Base-by-base conservation (phyloP, 92 coral and sea anemone genomes). In the Muricea muricata region DNA sequence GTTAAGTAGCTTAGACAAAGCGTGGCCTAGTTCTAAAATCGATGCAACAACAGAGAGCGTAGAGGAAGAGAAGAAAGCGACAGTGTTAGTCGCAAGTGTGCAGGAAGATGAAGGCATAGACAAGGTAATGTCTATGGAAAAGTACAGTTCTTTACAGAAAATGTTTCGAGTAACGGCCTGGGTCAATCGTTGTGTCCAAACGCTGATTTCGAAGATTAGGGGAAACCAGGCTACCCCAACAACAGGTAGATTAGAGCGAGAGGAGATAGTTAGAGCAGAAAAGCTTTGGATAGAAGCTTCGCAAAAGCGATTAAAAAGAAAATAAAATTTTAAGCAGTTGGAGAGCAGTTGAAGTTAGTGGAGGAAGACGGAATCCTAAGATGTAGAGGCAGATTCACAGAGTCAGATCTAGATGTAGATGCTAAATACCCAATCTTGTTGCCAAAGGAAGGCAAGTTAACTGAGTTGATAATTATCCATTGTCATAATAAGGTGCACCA, bases 401-500 rank as follows among this genome's bases (percentile, higher is more conserved):
- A 65, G 39, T 65, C 72, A 29, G 75, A 69, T 24, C 26, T 69
- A 34, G 21, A 23, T n/a, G 26, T 33, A 41, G 48, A 41, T 9
- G 52, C 75, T 9, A 69, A 69, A 41, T 41, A 85, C 10, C 89
- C 83, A 17, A 84, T 75, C 17, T 20, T 84, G 14, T 57, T 84
- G 13, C 83, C 76, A 2, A 84, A 47, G 28, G 83, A 84, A 26
- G 48, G 70, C 50, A 29, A 28, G 35, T 29, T 84, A 3, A 76
- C 84, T 2, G 55, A 20, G 41, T 35, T 86, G 13, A 30, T 86
- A 11, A 85, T 85, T 3, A 68, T 74, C 7, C 76, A 86, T 25
- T 86, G 89, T 3, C 90, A 87, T 66, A 24, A 60, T 37, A 85
- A 85, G 74, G 61, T 87, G 0, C 41, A 74, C 5, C 90, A 87